phyloP scores from a whole-genome alignment of 2,888 invertebrate genomes.

The Erebia aethiops region DNA sequence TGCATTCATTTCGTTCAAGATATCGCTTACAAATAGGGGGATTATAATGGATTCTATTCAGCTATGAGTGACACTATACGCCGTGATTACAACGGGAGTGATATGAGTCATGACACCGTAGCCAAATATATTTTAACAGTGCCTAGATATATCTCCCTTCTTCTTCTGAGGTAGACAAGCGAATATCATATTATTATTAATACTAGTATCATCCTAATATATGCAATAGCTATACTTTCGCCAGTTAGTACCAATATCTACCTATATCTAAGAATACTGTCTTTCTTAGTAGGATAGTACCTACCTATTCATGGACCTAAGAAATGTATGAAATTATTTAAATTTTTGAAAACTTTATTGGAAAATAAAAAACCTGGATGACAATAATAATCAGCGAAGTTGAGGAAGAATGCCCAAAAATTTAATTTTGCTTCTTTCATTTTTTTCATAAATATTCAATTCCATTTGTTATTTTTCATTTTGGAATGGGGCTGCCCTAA shows the following conservation, averaged over 20 bases:
- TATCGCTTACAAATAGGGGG: constrained; percentile 15
- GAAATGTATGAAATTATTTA: too few relatives aligned
- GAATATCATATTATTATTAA: neutral
- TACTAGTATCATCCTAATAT: neutral
- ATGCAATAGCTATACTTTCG: too few relatives aligned
- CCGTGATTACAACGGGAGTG: constrained; percentile 44
- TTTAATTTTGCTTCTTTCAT: neutral
- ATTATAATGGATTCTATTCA: constrained; percentile 60
- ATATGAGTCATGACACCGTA: constrained; percentile 38
- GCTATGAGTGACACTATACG: constrained; percentile 55
- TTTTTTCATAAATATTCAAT: constrained; percentile 25
- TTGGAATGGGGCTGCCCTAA: constrained; percentile 45
- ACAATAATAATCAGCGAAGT: neutral
- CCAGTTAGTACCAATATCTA: too few relatives aligned
- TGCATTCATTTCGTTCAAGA: neutral
- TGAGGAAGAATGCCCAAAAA: neutral
- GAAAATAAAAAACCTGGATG: too few relatives aligned
- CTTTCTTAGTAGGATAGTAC: too few relatives aligned
- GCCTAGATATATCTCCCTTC: neutral
- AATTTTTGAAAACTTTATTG: too few relatives aligned
- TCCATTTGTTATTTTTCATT: constrained; percentile 27
- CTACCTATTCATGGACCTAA: too few relatives aligned
- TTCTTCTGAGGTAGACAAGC: neutral
- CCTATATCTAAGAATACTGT: too few relatives aligned
- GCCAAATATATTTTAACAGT: constrained; percentile 39